Base-by-base conservation (phyloP, 1,140 invertebrate genomes). In the Saccostrea glomerata region DNA sequence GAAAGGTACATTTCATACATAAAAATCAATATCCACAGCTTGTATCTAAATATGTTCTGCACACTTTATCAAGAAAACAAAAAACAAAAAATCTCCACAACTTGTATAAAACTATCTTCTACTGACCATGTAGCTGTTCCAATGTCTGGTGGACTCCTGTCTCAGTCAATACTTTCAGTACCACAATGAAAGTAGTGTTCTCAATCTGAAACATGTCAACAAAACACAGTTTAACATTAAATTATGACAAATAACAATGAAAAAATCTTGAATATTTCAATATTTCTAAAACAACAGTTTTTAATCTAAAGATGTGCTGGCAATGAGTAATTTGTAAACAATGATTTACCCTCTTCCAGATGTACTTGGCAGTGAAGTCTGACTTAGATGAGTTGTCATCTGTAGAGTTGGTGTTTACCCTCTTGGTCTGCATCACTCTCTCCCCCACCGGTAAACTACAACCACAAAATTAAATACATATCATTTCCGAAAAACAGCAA, bases 291-390 rank as follows among this genome's bases (percentile, higher is more conserved):
- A 7, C 47, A 47, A 47, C 2, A 9, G 6, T 47, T 47, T 47
- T 47, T 3, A 2, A 47, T 6, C 47, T 6, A 36, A 30, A 15
- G 2, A 13, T 40, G 54, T 6, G n/a, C n/a, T 40, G 11, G n/a
- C 55, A 15, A 84, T 30, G 54, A 56, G 13, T 17, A 55, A 30
- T 47, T 47, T 5, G 13, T 17, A 84, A 30, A 54, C 55, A 25
- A 63, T 63, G n/a, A 87, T 82, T 86, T 83, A 94, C 93, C 90
- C 91, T 94, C 89, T 93, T 94, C 93, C 93, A 94, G 17, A 92
- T 90, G 84, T 94, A 94, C 83, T 91, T 92, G 25, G 92, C 92
- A 90, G 92, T 90, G 82, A 90, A 91, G 23, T 91, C 86, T 15
- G 88, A 87, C 23, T 86, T 85, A 60, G 55, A 63, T n/a, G 87